These are phyloP conservation scores for Pterois miles DNA, from an alignment of 2,797 vertebrate genomes.

Conservation along the genomic window DNA sequence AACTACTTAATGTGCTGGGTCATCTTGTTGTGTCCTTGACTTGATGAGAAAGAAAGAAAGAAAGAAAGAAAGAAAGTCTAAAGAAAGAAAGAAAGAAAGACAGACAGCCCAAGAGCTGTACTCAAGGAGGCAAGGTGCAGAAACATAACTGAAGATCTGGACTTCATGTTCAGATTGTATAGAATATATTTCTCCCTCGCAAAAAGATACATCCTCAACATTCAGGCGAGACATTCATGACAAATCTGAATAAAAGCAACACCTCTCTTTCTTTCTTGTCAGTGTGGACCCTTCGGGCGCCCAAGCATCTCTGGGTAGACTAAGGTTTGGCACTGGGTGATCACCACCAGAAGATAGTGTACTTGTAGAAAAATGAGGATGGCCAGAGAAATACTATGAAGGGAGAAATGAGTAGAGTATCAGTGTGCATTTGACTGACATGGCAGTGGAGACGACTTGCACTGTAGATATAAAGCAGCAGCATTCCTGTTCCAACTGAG, in stretches of 20 bases:
- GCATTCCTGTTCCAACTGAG: slow-evolving; percentile 46
- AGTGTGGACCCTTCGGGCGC: slow-evolving; percentile 22
- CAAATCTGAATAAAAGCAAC: slow-evolving; percentile 21
- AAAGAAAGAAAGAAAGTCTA: not conserved
- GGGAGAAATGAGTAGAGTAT: slow-evolving; percentile 28
- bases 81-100: slow-evolving; percentile 16
- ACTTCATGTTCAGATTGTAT: slow-evolving; percentile 36
- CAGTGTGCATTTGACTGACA: slow-evolving; percentile 52
- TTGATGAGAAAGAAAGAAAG: slow-evolving; percentile 16
- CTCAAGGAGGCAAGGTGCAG: slow-evolving; percentile 26
- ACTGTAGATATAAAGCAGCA: slow-evolving; percentile 67
- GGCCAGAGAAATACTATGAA: slow-evolving; percentile 9
- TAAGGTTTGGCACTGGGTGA: slow-evolving; percentile 74
- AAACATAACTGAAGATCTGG: slow-evolving; percentile 24
- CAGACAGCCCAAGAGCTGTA: slow-evolving; percentile 12
- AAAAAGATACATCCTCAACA: slow-evolving; percentile 28
- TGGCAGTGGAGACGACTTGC: slow-evolving; percentile 61
- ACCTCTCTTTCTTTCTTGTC: slow-evolving; percentile 6
- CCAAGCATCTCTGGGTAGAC: slow-evolving; percentile 39
- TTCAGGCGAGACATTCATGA: slow-evolving; percentile 58
- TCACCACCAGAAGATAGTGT: slow-evolving; percentile 40
- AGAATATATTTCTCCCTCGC: not conserved
- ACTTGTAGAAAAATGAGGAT: slow-evolving; percentile 17
- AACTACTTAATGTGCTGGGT: slow-evolving; percentile 33
- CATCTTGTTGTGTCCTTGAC: slow-evolving; percentile 45